These are phyloP conservation scores for Lophius americanus DNA, from an alignment of 2,797 vertebrate species.

Conservation along the genomic window DNA sequence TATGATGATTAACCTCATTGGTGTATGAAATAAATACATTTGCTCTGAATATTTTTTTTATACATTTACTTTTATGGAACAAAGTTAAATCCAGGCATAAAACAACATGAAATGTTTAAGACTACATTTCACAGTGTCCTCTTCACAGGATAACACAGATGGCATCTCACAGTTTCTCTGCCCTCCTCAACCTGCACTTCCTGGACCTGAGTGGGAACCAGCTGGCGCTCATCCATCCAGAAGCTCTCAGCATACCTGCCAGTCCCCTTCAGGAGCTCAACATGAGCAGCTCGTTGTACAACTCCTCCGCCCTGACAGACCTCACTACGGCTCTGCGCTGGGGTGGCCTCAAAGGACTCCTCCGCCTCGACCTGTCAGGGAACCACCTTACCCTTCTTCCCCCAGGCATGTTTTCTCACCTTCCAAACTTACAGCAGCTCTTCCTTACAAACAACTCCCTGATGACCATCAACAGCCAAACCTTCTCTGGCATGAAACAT, in stretches of 20 bases:
- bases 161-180: constrained; percentile 78
- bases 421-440: constrained; percentile 71
- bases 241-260: constrained; percentile 77
- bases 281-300: constrained; percentile 79
- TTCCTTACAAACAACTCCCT: constrained; percentile 79
- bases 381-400: constrained; percentile 80
- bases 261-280: constrained; percentile 84
- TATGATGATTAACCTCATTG: constrained; percentile 23
- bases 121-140: constrained; percentile 44
- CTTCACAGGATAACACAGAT: constrained; percentile 77
- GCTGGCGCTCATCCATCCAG: constrained; percentile 80
- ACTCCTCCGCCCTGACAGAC: constrained; percentile 75
- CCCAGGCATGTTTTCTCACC: constrained; percentile 77
- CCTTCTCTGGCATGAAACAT: constrained; percentile 75
- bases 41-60: constrained; percentile 16
- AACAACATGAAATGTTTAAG: constrained; percentile 3
- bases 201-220: constrained; percentile 83
- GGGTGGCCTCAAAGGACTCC: constrained; percentile 77
- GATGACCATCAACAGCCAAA: constrained; percentile 71
- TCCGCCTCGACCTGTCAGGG: constrained; percentile 79
- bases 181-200: constrained; percentile 73
- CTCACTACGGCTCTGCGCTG: constrained; percentile 80
- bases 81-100: neutral
- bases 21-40: constrained; percentile 48
- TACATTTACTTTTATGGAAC: constrained; percentile 5